Base-by-base conservation (phyloP, 2,888 invertebrate genomes). In the Dendrolimus pini region DNA sequence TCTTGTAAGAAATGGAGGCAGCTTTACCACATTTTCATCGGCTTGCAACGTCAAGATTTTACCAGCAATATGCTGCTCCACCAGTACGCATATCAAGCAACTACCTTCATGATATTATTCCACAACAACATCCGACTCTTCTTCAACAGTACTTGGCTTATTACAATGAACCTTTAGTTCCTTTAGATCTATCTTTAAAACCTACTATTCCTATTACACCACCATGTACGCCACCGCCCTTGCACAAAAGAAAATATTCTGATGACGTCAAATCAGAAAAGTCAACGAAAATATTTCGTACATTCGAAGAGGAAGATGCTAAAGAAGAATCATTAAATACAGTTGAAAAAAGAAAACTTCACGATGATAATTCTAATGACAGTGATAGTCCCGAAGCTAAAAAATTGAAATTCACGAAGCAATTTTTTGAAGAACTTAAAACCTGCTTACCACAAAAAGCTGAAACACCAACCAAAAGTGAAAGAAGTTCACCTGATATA, bases 131-230 rank as follows among this genome's bases (percentile, higher is more conserved):
- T 64, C 89, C 89, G 1, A 85, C 82, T 3, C 75, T 91, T 7
- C 80, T 91, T 7, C 92, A 92, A 59, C 92, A 92, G 65, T 93
- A 92, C 70, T 75, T 93, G 60, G 88, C 92, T 3, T 93, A 92
- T 70, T 93, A 93, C 72, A 83, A 92, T 58, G 93, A 93, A 72
- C 93, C 93, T 6, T 71, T 93, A 57, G 92, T 93, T 62, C 96
- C 96, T 8, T 83, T 96, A 67, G 96, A 96, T 78, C 83, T 96
- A 61, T 95, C 96, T 30, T 82, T 96, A 41, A 96, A 96, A 76
- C 87, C 91, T n/a, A 90, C 90, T 0, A 91, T 93, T 9, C 95
- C 95, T 0, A 95, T 95, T 71, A 96, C 96, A 1, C 95, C 95
- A 10, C 95, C 96, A 7, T 93, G 94, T 62, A 94, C 95, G 0